Percentiles rank a stretch among this genome's conserved stretches.
Evolutionary conservation across 2,797 vertebrate genomes (phyloP).

Genomic region (Ambastaia sidthimunki): DNA sequence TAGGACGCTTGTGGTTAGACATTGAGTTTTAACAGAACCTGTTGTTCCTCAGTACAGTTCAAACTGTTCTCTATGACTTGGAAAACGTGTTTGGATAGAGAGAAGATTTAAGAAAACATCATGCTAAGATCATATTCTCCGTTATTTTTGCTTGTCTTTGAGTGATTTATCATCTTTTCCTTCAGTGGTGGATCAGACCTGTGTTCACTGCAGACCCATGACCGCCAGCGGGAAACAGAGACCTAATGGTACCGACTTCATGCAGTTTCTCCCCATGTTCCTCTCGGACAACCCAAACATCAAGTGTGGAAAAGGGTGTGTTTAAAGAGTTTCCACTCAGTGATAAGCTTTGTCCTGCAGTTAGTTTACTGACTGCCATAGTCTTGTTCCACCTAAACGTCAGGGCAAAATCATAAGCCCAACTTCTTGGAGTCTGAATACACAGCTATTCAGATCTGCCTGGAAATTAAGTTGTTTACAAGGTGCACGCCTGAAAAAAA

Average conservation of each 20-base stretch:
- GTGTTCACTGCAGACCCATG: slow-evolving; percentile 87
- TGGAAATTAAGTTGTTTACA: no score
- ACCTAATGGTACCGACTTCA: slow-evolving; percentile 89
- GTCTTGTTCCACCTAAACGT: no score
- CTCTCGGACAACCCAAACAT: slow-evolving; percentile 92
- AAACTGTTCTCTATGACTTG: background rate
- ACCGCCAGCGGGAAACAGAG: slow-evolving; percentile 87
- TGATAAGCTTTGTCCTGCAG: background rate
- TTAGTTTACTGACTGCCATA: no score
- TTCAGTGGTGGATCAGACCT: slow-evolving; percentile 85
- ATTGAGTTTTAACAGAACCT: background rate
- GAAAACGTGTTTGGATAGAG: background rate
- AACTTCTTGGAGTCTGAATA: no score
- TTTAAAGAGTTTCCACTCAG: background rate
- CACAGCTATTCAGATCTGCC: no score
- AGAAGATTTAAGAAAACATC: background rate
- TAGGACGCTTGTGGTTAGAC: background rate
- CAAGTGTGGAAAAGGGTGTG: slow-evolving; percentile 97
- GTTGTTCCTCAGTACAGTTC: background rate
- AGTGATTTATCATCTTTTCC: background rate
- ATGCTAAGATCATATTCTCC: no score
- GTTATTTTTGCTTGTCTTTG: background rate
- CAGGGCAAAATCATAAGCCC: no score
- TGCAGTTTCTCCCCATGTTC: slow-evolving; percentile 95
- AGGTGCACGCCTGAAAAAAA: no score